Evolutionary conservation across 2,113 vertebrate species (phyloP).

Genomic region (Eleginops maclovinus): DNA sequence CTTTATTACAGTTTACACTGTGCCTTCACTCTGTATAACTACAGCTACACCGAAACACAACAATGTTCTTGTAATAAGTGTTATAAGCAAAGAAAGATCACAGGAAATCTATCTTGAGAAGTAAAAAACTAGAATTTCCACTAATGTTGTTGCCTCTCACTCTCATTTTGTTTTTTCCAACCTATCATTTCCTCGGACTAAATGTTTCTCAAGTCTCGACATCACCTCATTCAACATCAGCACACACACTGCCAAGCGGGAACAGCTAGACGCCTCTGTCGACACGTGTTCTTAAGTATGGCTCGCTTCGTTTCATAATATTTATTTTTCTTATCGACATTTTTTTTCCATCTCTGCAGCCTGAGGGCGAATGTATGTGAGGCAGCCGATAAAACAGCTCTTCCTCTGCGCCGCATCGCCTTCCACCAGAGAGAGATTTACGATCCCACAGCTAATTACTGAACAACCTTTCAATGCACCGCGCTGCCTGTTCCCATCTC

Average conservation of each 20-base stretch:
- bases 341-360: constrained; percentile 45
- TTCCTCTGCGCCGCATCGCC: constrained; percentile 40
- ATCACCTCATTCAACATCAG: constrained; percentile 33
- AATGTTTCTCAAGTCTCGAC: constrained; percentile 53
- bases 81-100: constrained; percentile 36
- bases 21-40: constrained; percentile 3
- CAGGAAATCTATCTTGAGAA: constrained; percentile 22
- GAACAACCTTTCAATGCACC: constrained; percentile 71
- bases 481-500: constrained; percentile 50
- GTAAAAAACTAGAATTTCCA: constrained; percentile 26
- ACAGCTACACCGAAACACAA: constrained; percentile 33
- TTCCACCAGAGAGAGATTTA: constrained; percentile 69
- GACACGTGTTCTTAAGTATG: constrained; percentile 36
- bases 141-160: not conserved
- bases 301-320: constrained; percentile 62
- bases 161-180: constrained; percentile 18
- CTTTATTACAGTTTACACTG: constrained; percentile 42
- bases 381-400: constrained; percentile 73
- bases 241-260: constrained; percentile 28
- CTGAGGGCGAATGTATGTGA: constrained; percentile 42
- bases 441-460: constrained; percentile 77
- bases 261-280: constrained; percentile 7
- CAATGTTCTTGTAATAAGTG: constrained; percentile 38
- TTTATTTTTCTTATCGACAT: constrained; percentile 66
- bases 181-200: constrained; percentile 26